Conservation (phyloP, 2,797 vertebrate genomes). For the Sebastes minor region DNA sequence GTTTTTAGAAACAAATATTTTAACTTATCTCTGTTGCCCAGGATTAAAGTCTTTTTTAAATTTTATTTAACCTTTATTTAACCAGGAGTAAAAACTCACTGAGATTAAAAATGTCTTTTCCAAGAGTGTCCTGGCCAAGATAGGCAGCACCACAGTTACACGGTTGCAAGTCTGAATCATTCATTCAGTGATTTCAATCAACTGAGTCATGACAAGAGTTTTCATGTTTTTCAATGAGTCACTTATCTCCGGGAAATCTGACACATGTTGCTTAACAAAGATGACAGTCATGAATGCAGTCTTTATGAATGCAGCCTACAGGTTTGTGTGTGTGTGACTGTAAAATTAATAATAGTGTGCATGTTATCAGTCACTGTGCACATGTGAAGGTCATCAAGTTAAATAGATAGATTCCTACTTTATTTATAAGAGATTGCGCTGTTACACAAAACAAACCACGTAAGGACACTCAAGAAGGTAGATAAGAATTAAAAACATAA, state of each 20-base stretch:
- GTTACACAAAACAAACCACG: not conserved
- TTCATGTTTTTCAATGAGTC: conserved; percentile 26
- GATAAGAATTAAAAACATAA: not conserved
- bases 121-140: too few species aligned
- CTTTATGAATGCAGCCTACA: not conserved
- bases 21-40: not conserved
- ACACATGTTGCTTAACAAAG: too few species aligned
- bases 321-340: not conserved
- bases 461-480: not conserved
- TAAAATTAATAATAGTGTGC: not conserved
- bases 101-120: too few species aligned
- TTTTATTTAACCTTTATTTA: too few species aligned
- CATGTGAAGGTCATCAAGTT: not conserved
- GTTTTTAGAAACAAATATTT: not conserved
- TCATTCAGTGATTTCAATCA: not conserved
- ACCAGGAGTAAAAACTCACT: too few species aligned
- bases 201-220: conserved; percentile 14
- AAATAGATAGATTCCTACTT: not conserved
- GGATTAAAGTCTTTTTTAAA: not conserved
- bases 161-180: not conserved
- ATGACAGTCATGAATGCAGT: not conserved
- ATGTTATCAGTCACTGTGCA: not conserved
- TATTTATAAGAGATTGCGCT: not conserved
- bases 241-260: not conserved
- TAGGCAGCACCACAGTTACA: too few species aligned